phyloP scores from a whole-genome alignment of 2,888 invertebrate genomes.

The Drosophila maculinotata region DNA sequence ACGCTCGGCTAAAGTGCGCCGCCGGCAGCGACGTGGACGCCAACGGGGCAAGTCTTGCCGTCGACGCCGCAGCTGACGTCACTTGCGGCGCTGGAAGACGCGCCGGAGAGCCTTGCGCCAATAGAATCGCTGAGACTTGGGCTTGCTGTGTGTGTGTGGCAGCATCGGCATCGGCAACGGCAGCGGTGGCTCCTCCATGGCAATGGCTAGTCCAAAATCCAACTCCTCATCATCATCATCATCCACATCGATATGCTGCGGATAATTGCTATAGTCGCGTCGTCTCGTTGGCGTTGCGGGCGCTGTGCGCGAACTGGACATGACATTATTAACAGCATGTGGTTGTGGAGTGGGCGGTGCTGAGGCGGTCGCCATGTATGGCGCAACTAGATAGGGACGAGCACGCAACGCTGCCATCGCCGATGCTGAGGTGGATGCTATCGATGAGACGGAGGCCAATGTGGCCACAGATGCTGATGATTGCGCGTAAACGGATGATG shows the following conservation, averaged over 20 bases:
- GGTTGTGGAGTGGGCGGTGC: slow-evolving; percentile 70
- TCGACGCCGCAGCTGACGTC: slow-evolving; percentile 69
- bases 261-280: slow-evolving; percentile 2
- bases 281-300: slow-evolving; percentile 62
- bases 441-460: slow-evolving; percentile 72
- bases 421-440: slow-evolving; percentile 73
- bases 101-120: slow-evolving; percentile 83
- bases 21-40: slow-evolving; percentile 68
- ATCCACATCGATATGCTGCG: slow-evolving; percentile 14
- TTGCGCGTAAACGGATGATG: slow-evolving; percentile 42
- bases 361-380: slow-evolving; percentile 57
- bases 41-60: slow-evolving; percentile 71
- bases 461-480: slow-evolving; percentile 70
- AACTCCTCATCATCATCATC: slow-evolving; percentile 30
- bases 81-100: slow-evolving; percentile 80
- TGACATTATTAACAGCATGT: slow-evolving; percentile 24
- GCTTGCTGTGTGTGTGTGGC: slow-evolving; percentile 39
- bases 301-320: slow-evolving; percentile 59
- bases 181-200: slow-evolving; percentile 32
- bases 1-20: slow-evolving; percentile 65
- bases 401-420: slow-evolving; percentile 65
- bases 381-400: slow-evolving; percentile 52
- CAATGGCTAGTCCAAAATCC: slow-evolving; percentile 36
- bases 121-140: slow-evolving; percentile 75
- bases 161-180: slow-evolving; percentile 1